Evolutionary conservation across 2,888 invertebrate genomes (phyloP), one percentile per base, ranked within the genome.

Genomic region (Eupeodes latifasciatus): DNA sequence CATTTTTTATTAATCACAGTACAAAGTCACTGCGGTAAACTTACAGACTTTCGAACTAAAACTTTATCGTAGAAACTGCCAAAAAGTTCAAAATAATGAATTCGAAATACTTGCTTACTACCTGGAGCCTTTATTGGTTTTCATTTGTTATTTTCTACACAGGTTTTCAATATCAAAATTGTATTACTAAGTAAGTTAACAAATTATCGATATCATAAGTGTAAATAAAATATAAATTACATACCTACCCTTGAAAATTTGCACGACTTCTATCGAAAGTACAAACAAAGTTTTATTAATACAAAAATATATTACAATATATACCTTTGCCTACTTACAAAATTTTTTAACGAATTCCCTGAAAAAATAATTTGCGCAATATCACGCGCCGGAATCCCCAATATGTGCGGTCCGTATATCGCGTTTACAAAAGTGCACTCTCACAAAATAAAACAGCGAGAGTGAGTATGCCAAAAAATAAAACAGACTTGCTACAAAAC

Each of bases 401-500:
- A 85, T 55, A n/a, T 59, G 72, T 27, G 27, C 27, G 27, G 27
- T 27, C 27, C 59, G 59, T 59, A 19, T 40, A 55, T 19, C 0
- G 3, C 3, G 11, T 53, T 16, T 53, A 44, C 40, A 10, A n/a
- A 67, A 74, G 53, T 78, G 77, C 74, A 81, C 78, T 78, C 74
- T 53, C 47, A 10, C 55, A 71, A 49, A 9, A 53, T 34, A 67
- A 27, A 27, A 40, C 40, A 40, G 6, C 40, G 36, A 53, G 36
- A 51, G 67, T 53, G 16, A 62, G 9, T 64, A 75, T 81, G 81
- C 78, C 81, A 88, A 88, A 84, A 86, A 76, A 71, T 19, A 55
- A 55, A 61, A 36, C 27, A 61, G 61, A 80, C 64, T 81, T 78
- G 81, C 85, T 78, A 78, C 85, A 81, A 88, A 85, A 77, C 77